Percentiles rank a stretch among this genome's conserved stretches.
Conservation (phyloP, 2,113 vertebrate genomes). For the Clupea harengus region DNA sequence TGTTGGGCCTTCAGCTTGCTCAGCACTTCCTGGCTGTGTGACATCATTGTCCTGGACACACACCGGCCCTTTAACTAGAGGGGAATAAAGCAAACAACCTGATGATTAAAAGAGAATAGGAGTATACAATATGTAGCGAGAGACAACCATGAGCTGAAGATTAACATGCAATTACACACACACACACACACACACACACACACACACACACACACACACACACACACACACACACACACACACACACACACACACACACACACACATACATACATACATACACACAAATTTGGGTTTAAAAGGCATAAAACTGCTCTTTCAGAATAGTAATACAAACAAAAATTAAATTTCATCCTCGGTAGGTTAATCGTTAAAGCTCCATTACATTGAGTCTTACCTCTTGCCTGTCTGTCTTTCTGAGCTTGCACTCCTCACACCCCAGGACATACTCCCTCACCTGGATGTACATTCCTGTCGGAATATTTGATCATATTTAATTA, state of each 20-base stretch:
- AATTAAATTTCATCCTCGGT: background rate
- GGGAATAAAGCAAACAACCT: constrained; percentile 21
- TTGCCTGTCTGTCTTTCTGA: constrained; percentile 51
- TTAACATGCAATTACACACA: background rate
- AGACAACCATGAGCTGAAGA: background rate
- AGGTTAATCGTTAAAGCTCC: background rate
- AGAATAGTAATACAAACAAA: background rate
- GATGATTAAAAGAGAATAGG: background rate
- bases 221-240: too few relatives aligned
- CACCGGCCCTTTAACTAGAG: constrained; percentile 51
- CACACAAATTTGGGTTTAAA: background rate
- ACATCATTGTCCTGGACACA: constrained; percentile 68
- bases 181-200: too few relatives aligned
- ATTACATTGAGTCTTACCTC: constrained; percentile 54
- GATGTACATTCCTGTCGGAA: constrained; percentile 72
- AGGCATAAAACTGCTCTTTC: background rate
- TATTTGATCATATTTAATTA: background rate
- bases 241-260: too few relatives aligned
- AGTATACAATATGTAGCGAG: background rate
- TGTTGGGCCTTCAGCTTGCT: constrained; percentile 73
- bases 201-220: too few relatives aligned
- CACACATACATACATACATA: too few relatives aligned
- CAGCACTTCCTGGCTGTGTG: constrained; percentile 67
- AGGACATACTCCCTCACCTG: constrained; percentile 75
- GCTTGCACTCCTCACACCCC: constrained; percentile 68